phyloP scores from a whole-genome alignment of 1,140 invertebrate genomes.

The Xylocopa sonorina region DNA sequence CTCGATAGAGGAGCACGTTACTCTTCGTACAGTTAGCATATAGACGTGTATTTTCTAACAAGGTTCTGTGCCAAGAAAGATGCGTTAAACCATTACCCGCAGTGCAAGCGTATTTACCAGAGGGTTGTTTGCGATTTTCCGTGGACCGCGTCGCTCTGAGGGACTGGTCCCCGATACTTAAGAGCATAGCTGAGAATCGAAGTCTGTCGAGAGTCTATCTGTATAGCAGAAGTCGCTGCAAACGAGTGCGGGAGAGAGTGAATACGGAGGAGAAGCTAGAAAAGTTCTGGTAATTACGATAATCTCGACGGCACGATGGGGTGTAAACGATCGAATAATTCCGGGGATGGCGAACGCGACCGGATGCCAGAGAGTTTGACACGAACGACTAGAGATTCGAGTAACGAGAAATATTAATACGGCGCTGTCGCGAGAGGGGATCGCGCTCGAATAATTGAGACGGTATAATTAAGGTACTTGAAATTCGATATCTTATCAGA shows the following conservation, averaged over 20 bases:
- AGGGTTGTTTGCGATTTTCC: conserved; percentile 59
- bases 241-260: conserved; percentile 55
- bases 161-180: conserved; percentile 63
- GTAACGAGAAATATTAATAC: no score
- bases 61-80: conserved; percentile 57
- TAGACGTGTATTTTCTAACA: conserved; percentile 25
- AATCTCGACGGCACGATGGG: no score
- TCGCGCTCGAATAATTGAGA: neutral
- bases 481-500: neutral
- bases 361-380: no score
- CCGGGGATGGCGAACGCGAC: no score
- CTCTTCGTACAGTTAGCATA: neutral
- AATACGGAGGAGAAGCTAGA: conserved; percentile 62
- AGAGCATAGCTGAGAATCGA: conserved; percentile 53
- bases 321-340: no score
- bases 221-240: conserved; percentile 51
- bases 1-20: neutral
- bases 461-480: neutral
- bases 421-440: no score
- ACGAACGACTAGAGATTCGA: no score
- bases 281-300: conserved; percentile 59
- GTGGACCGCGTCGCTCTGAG: conserved; percentile 54
- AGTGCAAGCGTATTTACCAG: conserved; percentile 45
- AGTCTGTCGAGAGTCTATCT: conserved; percentile 58
- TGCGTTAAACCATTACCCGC: conserved; percentile 41